These are phyloP conservation scores for Cerastoderma edule DNA, from an alignment of 2,888 invertebrate genomes.

Conservation along the genomic window DNA sequence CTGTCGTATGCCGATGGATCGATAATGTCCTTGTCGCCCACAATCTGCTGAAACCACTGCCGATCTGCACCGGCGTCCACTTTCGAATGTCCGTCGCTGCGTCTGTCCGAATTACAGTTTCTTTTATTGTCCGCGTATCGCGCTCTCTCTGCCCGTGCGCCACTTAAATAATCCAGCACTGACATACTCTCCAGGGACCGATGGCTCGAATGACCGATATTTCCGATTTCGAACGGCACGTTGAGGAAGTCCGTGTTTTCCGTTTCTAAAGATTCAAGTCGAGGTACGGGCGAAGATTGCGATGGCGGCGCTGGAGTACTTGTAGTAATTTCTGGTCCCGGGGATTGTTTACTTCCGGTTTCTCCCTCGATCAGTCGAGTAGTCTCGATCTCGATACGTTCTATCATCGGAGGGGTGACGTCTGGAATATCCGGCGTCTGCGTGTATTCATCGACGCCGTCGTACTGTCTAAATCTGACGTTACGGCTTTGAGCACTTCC, in stretches of 20 bases:
- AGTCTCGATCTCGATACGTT: slow-evolving; percentile 5
- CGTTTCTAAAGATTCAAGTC: background rate
- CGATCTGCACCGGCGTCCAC: slow-evolving; percentile 50
- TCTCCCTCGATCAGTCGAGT: background rate
- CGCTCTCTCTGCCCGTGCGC: slow-evolving; percentile 34
- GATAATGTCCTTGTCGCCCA: slow-evolving; percentile 64
- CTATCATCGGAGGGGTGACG: background rate
- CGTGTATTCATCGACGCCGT: background rate
- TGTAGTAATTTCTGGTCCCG: background rate
- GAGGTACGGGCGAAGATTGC: slow-evolving; percentile 14
- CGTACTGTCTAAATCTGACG: slow-evolving; percentile 17
- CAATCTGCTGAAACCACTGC: slow-evolving; percentile 64
- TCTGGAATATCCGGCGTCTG: slow-evolving; percentile 30
- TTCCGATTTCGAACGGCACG: slow-evolving; percentile 25
- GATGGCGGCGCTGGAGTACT: slow-evolving; percentile 2
- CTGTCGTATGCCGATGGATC: slow-evolving; percentile 62
- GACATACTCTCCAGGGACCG: slow-evolving; percentile 39
- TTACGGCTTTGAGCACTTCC: slow-evolving; percentile 21
- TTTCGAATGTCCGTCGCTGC: slow-evolving; percentile 16
- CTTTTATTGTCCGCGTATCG: slow-evolving; percentile 20
- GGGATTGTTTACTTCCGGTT: background rate
- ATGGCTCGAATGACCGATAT: slow-evolving; percentile 59
- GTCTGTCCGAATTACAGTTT: slow-evolving; percentile 16
- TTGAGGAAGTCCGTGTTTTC: slow-evolving; percentile 6
- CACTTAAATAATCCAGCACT: slow-evolving; percentile 53